phyloP scores from a whole-genome alignment of 1,140 invertebrate species.

The Hydropsyche tenuis region DNA sequence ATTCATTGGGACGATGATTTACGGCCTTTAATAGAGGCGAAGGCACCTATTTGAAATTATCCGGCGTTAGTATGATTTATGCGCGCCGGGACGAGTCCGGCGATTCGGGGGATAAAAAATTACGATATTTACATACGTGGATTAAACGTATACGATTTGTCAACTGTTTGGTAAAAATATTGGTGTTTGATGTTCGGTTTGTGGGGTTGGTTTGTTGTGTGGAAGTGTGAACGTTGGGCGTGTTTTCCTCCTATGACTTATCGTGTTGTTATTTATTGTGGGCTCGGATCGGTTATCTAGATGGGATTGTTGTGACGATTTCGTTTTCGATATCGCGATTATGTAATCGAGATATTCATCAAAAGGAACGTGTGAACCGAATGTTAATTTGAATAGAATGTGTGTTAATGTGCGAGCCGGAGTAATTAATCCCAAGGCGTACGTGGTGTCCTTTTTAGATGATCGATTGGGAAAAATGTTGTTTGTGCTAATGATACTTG shows the following conservation, averaged over 20 bases:
- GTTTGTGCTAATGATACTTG: too few relatives aligned
- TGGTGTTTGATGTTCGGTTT: too few relatives aligned
- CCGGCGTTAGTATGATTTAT: slow-evolving; percentile 50
- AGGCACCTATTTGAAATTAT: slow-evolving; percentile 48
- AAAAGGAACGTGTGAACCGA: slow-evolving; percentile 11
- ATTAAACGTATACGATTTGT: slow-evolving; percentile 19
- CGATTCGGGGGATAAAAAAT: slow-evolving; percentile 18
- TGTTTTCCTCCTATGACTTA: not conserved
- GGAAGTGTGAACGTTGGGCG: not conserved
- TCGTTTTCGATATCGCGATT: not conserved
- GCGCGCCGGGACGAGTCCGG: slow-evolving; percentile 3
- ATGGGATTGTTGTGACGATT: slow-evolving; percentile 13
- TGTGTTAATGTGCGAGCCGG: not conserved
- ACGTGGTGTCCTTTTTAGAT: not conserved
- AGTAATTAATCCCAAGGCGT: not conserved
- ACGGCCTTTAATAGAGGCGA: slow-evolving; percentile 46
- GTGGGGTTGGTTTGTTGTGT: too few relatives aligned
- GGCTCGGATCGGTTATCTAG: slow-evolving; percentile 9
- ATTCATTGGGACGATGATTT: slow-evolving; percentile 49
- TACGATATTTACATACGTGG: slow-evolving; percentile 28
- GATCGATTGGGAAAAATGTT: not conserved
- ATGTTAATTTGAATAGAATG: not conserved
- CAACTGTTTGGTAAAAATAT: not conserved
- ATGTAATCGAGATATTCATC: not conserved
- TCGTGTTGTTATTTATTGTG: slow-evolving; percentile 8